Percentiles rank a stretch among this genome's conserved stretches.
These are phyloP conservation scores for Plodia interpunctella DNA, from an alignment of 1,140 invertebrate species.

Conservation along the genomic window DNA sequence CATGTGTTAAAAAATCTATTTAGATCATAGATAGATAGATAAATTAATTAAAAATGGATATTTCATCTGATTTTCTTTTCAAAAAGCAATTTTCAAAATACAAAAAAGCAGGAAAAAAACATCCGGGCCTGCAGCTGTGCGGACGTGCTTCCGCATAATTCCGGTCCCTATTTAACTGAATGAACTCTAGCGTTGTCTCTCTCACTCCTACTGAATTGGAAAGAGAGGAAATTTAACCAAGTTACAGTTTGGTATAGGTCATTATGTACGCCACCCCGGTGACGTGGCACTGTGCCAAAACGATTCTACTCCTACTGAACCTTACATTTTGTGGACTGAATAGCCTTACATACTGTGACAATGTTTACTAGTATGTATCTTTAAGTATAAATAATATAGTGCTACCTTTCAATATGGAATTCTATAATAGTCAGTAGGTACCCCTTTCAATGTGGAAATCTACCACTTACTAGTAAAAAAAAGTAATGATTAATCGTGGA, in stretches of 20 bases:
- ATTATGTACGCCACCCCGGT: background rate
- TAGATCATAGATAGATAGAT: no score
- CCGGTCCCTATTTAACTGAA: background rate
- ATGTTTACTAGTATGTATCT: no score
- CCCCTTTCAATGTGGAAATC: no score
- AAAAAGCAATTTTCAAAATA: background rate
- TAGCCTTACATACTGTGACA: background rate
- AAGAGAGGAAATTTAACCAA: background rate
- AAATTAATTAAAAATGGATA: background rate
- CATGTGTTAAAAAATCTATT: no score
- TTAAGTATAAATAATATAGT: no score
- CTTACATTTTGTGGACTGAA: background rate
- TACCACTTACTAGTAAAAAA: no score
- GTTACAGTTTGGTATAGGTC: slow-evolving; percentile 3
- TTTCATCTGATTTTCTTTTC: background rate
- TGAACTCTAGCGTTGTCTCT: background rate
- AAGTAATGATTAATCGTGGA: no score
- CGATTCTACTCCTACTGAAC: background rate
- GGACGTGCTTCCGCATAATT: slow-evolving; percentile 12
- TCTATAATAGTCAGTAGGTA: no score
- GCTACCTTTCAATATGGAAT: no score
- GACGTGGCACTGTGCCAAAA: background rate
- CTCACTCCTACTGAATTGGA: background rate
- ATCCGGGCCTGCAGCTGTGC: slow-evolving; percentile 3
- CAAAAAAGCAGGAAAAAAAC: background rate